Percentiles rank a stretch among this genome's conserved stretches.
Evolutionary conservation across 1,140 invertebrate species (phyloP).

Genomic region (Camponotus pennsylvanicus): DNA sequence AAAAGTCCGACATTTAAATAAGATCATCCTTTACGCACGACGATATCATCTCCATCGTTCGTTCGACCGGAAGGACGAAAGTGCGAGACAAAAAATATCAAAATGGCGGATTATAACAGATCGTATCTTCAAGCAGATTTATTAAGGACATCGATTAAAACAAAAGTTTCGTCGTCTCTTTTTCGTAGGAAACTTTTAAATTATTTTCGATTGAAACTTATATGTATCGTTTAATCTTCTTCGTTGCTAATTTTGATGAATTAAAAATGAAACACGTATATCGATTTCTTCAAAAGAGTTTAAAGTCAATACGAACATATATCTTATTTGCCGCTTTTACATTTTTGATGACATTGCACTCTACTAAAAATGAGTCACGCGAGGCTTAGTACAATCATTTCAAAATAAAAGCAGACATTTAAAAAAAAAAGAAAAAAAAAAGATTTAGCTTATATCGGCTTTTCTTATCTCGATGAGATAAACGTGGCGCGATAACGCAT

Average conservation of each 20-base stretch:
- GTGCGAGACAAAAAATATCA: not conserved
- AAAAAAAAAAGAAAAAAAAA: not conserved
- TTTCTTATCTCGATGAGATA: constrained; percentile 53
- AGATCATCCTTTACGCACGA: constrained; percentile 43
- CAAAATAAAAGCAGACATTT: constrained; percentile 18
- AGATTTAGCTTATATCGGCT: constrained; percentile 1
- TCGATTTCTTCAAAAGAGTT: not conserved
- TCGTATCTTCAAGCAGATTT: not conserved
- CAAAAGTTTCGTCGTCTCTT: not conserved
- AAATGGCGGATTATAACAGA: not conserved
- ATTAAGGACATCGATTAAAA: not conserved
- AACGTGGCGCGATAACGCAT: constrained; percentile 48
- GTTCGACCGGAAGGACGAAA: constrained; percentile 33
- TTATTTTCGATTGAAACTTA: not conserved
- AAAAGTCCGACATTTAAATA: constrained; percentile 51
- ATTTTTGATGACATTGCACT: too few relatives aligned
- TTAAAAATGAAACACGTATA: not conserved
- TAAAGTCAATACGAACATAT: not conserved
- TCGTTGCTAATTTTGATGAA: not conserved
- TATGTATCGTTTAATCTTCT: not conserved
- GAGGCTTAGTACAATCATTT: not conserved
- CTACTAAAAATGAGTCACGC: not conserved
- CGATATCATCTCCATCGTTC: constrained; percentile 34
- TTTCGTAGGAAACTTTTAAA: not conserved
- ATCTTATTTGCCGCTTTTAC: constrained; percentile 3